Conservation (phyloP, 2,888 invertebrate species). For the Exephanes ischioxanthus region DNA sequence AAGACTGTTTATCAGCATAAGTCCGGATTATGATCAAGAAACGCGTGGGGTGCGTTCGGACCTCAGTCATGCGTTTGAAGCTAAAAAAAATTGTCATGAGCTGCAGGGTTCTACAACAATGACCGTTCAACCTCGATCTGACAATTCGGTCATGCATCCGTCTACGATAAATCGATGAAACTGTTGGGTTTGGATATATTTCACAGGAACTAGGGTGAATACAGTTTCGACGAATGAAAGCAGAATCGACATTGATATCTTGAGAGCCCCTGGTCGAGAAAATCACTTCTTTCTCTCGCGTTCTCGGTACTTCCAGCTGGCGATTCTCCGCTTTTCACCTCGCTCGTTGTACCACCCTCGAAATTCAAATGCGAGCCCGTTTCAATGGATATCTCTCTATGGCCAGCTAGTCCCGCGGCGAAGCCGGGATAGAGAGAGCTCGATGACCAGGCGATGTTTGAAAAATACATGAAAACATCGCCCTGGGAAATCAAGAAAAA, state of each 20-base stretch:
- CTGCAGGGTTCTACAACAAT: too few relatives aligned
- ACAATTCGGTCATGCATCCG: too few relatives aligned
- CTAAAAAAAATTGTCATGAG: too few relatives aligned
- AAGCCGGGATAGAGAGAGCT: neutral
- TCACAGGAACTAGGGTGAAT: neutral
- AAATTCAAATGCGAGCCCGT: slow-evolving; percentile 48
- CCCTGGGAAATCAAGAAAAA: slow-evolving; percentile 59
- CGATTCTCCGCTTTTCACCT: slow-evolving; percentile 39
- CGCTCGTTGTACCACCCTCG: slow-evolving; percentile 17
- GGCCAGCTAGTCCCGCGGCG: slow-evolving; percentile 9
- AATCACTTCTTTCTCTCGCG: slow-evolving; percentile 10
- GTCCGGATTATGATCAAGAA: too few relatives aligned
- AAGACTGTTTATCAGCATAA: too few relatives aligned
- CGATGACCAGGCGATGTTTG: slow-evolving; percentile 35
- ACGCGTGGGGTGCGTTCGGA: too few relatives aligned
- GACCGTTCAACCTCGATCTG: too few relatives aligned
- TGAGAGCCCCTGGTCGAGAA: slow-evolving; percentile 15
- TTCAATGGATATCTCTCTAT: slow-evolving; percentile 47
- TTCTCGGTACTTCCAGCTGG: neutral
- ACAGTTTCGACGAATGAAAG: slow-evolving; percentile 10
- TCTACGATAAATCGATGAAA: too few relatives aligned
- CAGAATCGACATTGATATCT: slow-evolving; percentile 31
- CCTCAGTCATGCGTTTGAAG: too few relatives aligned
- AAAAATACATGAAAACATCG: slow-evolving; percentile 63
- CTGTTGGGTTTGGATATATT: neutral